Percentiles rank a stretch among this genome's conserved stretches.
These are phyloP conservation scores for Anolis apletophallus DNA, from an alignment of 2,797 vertebrate species.

Conservation along the genomic window DNA sequence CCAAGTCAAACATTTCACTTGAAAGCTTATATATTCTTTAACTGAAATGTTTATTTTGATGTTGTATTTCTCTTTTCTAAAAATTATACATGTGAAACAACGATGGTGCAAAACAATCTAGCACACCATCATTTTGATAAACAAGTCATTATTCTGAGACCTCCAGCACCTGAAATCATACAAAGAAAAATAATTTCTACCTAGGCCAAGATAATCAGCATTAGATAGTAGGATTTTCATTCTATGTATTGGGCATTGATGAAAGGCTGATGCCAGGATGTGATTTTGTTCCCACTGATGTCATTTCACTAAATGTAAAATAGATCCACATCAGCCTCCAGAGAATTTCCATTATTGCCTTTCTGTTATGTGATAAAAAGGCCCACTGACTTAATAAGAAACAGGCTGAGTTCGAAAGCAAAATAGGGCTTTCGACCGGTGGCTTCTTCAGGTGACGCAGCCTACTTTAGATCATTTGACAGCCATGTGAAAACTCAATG, in stretches of 20 bases:
- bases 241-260: constrained; percentile 36
- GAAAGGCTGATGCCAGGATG: constrained; percentile 14
- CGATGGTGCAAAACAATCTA: not conserved
- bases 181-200: not conserved
- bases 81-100: not conserved
- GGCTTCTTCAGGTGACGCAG: constrained; percentile 88
- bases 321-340: constrained; percentile 35
- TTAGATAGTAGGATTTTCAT: not conserved
- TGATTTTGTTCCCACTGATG: constrained; percentile 38
- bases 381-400: constrained; percentile 63
- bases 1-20: no score
- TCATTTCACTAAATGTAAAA: constrained; percentile 35
- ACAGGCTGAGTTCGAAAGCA: constrained; percentile 60
- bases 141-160: constrained; percentile 1
- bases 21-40: no score
- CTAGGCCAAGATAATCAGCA: not conserved
- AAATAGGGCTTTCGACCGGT: constrained; percentile 63
- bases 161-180: not conserved
- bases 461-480: constrained; percentile 85
- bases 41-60: no score
- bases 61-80: no score
- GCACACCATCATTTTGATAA: not conserved
- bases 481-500: constrained; percentile 89
- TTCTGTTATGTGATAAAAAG: constrained; percentile 51
- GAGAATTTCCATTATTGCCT: constrained; percentile 43